Percentiles rank a stretch among this genome's conserved stretches.
Evolutionary conservation across 2,797 vertebrate genomes (phyloP).

Genomic region (Danionella dracula): DNA sequence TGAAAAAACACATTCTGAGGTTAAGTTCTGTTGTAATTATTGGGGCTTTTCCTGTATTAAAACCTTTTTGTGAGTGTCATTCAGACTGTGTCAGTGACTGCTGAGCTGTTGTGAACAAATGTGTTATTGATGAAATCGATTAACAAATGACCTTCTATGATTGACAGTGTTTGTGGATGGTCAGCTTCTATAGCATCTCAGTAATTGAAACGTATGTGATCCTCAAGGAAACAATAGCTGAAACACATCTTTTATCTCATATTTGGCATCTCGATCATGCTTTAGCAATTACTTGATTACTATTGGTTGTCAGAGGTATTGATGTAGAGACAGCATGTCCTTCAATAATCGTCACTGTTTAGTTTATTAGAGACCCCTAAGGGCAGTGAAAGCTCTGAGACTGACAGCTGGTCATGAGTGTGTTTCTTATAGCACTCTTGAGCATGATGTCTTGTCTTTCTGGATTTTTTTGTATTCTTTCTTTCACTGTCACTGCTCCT

Average conservation of each 20-base stretch:
- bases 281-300: no score
- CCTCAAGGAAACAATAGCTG: no score
- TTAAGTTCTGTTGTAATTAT: no score
- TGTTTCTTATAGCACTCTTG: background rate
- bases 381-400: background rate
- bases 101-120: constrained; percentile 10
- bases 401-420: background rate
- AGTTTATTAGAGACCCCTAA: background rate
- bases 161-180: background rate
- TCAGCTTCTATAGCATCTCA: background rate
- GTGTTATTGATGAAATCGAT: constrained; percentile 11
- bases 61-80: background rate
- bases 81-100: constrained; percentile 20
- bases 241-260: no score
- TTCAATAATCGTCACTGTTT: background rate
- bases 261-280: no score
- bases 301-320: background rate
- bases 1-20: no score
- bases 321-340: background rate
- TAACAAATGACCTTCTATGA: constrained; percentile 16
- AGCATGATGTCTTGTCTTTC: no score
- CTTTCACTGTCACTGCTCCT: constrained; percentile 11
- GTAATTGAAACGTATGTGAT: background rate
- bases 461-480: no score
- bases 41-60: no score